phyloP scores from a whole-genome alignment of 1,140 invertebrate species.

The Nasonia longicornis region DNA sequence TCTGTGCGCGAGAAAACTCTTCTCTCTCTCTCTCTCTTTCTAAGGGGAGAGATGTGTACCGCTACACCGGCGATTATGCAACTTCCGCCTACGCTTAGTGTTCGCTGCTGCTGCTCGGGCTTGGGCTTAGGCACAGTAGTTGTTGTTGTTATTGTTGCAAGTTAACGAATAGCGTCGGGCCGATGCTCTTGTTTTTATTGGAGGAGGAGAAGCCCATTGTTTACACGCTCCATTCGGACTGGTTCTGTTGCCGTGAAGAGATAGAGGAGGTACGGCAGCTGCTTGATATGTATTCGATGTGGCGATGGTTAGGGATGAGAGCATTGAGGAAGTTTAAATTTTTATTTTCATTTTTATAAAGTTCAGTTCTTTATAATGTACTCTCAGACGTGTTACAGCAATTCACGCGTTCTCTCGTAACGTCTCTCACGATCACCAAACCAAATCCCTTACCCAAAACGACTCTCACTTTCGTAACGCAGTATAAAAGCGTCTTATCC shows the following conservation, averaged over 20 bases:
- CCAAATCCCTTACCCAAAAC: not conserved
- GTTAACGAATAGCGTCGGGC: not conserved
- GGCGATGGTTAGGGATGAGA: no score
- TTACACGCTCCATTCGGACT: constrained; percentile 15
- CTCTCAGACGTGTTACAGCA: no score
- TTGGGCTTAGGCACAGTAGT: not conserved
- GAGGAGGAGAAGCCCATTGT: constrained; percentile 22
- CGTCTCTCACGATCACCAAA: not conserved
- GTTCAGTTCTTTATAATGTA: no score
- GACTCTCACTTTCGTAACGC: constrained; percentile 22
- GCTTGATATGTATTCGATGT: no score
- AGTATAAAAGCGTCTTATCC: not conserved
- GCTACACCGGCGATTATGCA: constrained; percentile 51
- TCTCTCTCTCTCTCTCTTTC: not conserved
- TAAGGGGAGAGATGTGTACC: constrained; percentile 27
- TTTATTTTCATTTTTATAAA: no score
- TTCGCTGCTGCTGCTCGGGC: not conserved
- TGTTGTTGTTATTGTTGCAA: constrained; percentile 3
- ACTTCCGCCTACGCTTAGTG: constrained; percentile 41
- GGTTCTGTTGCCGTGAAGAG: no score
- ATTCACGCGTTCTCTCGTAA: no score
- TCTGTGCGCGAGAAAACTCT: not conserved
- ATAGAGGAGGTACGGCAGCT: no score
- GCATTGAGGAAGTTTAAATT: no score
- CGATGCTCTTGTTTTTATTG: constrained; percentile 14